These are phyloP conservation scores for Rhodinocichla rosea DNA, from an alignment of 2,113 vertebrate species.

Conservation along the genomic window DNA sequence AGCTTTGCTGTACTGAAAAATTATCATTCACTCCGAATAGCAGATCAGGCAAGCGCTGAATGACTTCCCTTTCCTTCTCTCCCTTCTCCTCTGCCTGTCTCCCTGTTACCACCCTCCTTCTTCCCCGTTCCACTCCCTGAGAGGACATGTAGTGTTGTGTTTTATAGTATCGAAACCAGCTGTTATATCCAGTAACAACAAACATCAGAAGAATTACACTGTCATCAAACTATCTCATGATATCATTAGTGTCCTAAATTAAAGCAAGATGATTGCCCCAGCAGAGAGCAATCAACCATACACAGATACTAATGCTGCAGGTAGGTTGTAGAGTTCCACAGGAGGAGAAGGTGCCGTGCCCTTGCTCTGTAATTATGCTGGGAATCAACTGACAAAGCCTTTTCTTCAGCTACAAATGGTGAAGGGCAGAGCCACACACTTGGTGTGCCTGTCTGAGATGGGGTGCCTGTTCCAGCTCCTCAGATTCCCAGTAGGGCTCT, in stretches of 20 bases:
- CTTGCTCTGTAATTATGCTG: background rate
- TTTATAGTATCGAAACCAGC: conserved; percentile 53
- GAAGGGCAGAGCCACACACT: background rate
- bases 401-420: background rate
- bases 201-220: conserved; percentile 63
- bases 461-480: background rate
- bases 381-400: background rate
- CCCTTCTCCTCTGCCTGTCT: background rate
- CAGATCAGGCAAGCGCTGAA: background rate
- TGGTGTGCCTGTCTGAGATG: accelerated
- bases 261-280: conserved; percentile 62
- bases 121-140: background rate
- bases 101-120: background rate
- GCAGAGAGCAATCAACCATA: conserved; percentile 40
- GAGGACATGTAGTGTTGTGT: background rate
- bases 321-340: background rate
- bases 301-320: conserved; percentile 1
- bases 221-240: conserved; percentile 54
- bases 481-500: background rate
- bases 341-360: background rate
- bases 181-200: conserved; percentile 57
- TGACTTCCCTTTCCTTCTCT: background rate
- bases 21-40: conserved; percentile 40
- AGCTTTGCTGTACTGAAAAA: conserved; percentile 31
- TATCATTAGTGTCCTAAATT: conserved; percentile 72